Conservation (phyloP, 2,888 invertebrate species). For the Buathra laborator region DNA sequence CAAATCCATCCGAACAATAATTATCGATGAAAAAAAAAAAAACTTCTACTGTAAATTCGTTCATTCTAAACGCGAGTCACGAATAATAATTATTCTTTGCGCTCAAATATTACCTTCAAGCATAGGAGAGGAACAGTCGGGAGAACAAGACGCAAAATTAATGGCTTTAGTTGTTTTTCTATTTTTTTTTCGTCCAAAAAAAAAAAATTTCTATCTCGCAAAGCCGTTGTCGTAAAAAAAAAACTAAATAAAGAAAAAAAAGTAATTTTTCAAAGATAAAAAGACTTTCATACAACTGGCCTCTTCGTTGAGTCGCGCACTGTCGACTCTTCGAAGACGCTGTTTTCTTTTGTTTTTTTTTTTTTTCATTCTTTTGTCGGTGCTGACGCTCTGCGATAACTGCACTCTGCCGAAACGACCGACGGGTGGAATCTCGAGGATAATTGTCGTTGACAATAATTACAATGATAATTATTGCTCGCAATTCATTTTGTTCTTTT, state of each 20-base stretch:
- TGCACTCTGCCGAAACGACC: constrained; percentile 54
- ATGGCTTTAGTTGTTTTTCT: neutral
- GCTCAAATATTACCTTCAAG: neutral
- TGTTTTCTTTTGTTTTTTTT: neutral
- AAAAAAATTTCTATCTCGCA: neutral
- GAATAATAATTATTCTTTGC: neutral
- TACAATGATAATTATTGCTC: constrained; percentile 53
- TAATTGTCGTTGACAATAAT: constrained; percentile 26
- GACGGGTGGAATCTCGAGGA: constrained; percentile 27
- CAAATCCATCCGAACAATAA: no score
- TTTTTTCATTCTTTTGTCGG: constrained; percentile 19
- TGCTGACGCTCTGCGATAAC: constrained; percentile 63
- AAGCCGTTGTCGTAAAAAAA: neutral
- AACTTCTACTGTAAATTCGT: neutral
- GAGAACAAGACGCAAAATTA: neutral
- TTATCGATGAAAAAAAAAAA: neutral
- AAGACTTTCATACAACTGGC: constrained; percentile 52
- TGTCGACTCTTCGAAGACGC: constrained; percentile 31
- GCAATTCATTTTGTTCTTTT: neutral
- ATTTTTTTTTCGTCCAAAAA: neutral
- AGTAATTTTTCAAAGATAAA: constrained; percentile 2
- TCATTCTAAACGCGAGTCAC: neutral
- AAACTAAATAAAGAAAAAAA: constrained; percentile 7
- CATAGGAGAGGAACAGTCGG: neutral
- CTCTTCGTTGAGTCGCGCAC: constrained; percentile 36